Conservation (phyloP, 2,797 vertebrate genomes). For the Kryptopterus vitreolus region DNA sequence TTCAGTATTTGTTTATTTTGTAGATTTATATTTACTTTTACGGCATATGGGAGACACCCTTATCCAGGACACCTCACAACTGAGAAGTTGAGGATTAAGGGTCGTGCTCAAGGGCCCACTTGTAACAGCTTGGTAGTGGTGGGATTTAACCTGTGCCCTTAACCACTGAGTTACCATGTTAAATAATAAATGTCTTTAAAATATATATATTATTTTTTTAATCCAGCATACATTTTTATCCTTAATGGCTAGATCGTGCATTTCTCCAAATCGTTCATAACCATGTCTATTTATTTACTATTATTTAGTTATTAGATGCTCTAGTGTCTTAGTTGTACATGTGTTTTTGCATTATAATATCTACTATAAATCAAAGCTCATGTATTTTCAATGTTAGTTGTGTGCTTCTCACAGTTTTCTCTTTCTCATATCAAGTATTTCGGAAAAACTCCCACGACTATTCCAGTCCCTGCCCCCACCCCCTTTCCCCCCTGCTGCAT, state of each 20-base stretch:
- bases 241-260: constrained; percentile 6
- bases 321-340: background rate
- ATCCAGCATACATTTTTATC: too few species aligned
- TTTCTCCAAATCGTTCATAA: constrained; percentile 7
- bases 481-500: background rate
- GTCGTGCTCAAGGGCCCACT: too few species aligned
- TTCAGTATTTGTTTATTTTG: too few species aligned
- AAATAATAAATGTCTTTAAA: too few species aligned
- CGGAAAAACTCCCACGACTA: background rate
- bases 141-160: too few species aligned
- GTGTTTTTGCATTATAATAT: background rate
- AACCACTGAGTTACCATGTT: too few species aligned
- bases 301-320: background rate
- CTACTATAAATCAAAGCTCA: background rate
- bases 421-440: background rate
- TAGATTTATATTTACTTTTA: too few species aligned
- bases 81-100: too few species aligned
- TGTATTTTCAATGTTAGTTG: background rate
- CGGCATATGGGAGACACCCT: too few species aligned
- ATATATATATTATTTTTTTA: too few species aligned
- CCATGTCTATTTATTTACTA: background rate
- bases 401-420: background rate
- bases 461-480: background rate
- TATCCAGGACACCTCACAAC: too few species aligned
- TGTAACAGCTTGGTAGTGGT: too few species aligned